Evolutionary conservation across 1,140 invertebrate genomes (phyloP).

Genomic region (Lepidurus arcticus): DNA sequence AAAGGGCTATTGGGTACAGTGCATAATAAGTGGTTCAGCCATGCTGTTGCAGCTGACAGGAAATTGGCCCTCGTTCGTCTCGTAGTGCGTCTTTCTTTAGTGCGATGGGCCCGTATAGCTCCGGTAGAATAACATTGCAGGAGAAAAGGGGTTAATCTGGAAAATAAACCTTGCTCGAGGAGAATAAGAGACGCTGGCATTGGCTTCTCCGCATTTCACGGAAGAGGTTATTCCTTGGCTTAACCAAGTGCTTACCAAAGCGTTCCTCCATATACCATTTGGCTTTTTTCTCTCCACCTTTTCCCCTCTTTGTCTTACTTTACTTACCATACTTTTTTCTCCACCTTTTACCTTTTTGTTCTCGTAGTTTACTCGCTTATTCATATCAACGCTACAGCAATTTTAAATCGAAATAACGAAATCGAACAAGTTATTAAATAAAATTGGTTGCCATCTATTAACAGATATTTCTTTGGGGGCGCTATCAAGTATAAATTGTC

Average conservation of each 20-base stretch:
- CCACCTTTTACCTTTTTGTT: no score
- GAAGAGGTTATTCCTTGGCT: neutral
- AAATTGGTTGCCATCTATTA: no score
- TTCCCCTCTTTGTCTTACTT: no score
- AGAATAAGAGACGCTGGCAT: neutral
- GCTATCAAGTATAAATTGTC: neutral
- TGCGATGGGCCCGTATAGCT: neutral
- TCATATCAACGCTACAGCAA: no score
- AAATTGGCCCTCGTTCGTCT: conserved; percentile 7
- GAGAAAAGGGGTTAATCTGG: conserved; percentile 18
- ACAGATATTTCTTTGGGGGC: neutral
- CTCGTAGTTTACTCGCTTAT: no score
- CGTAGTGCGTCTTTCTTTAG: conserved; percentile 3
- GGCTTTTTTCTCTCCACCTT: no score
- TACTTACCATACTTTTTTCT: no score
- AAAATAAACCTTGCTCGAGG: neutral
- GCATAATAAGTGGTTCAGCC: conserved; percentile 15
- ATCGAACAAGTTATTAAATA: no score
- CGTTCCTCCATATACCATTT: no score
- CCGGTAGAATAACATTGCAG: conserved; percentile 7
- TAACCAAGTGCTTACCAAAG: no score
- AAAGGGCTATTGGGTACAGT: conserved; percentile 19
- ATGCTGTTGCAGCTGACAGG: conserved; percentile 20
- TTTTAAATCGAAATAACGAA: no score
- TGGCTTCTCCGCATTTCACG: neutral